Percentiles rank a stretch among this genome's conserved stretches.
Evolutionary conservation across 2,888 invertebrate species (phyloP).

Genomic region (Agrilus biguttatus): DNA sequence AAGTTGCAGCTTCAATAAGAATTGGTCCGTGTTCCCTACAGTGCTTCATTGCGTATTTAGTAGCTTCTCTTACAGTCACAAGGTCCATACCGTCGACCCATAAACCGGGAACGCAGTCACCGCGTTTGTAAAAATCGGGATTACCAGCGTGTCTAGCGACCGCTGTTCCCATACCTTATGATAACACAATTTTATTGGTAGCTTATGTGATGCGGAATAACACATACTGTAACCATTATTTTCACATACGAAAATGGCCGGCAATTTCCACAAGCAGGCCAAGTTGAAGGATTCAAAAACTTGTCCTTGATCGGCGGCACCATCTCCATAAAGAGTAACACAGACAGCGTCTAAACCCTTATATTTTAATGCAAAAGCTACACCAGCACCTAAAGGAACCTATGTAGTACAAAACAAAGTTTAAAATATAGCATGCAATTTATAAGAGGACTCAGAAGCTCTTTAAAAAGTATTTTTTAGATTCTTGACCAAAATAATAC

Average conservation of each 20-base stretch:
- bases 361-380: constrained; percentile 88
- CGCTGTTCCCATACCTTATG: constrained; percentile 81
- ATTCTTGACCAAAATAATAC: background rate
- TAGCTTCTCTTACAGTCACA: constrained; percentile 77
- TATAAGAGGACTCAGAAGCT: too few species aligned
- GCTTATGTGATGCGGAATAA: constrained; percentile 53
- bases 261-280: constrained; percentile 66
- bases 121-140: constrained; percentile 82
- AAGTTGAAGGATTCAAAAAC: constrained; percentile 63
- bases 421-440: background rate
- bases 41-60: constrained; percentile 68
- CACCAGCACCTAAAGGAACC: constrained; percentile 88
- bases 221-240: constrained; percentile 71
- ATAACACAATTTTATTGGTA: too few species aligned
- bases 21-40: constrained; percentile 84
- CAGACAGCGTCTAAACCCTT: constrained; percentile 72
- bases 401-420: constrained; percentile 22
- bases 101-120: constrained; percentile 90
- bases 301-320: constrained; percentile 65
- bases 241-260: constrained; percentile 66
- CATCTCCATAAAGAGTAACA: constrained; percentile 75
- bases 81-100: constrained; percentile 99
- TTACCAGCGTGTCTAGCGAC: constrained; percentile 76
- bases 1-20: constrained; percentile 87
- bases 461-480: too few species aligned